phyloP scores from a whole-genome alignment of 2,797 vertebrate species.

The Macropus fuliginosus region DNA sequence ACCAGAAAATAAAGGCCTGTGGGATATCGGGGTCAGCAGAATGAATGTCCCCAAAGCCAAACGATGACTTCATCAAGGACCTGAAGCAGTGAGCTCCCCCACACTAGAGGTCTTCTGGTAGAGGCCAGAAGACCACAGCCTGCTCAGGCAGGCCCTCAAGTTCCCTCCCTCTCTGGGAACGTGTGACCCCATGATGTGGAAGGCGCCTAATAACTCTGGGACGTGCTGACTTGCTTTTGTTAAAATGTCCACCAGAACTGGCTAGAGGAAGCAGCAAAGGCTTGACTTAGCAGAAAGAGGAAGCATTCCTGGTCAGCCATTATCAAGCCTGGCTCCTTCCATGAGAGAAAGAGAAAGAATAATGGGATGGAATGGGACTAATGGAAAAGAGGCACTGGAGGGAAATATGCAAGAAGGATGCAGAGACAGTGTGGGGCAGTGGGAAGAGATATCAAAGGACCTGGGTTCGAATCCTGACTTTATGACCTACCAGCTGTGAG shows the following conservation, averaged over 20 bases:
- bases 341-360: neutral
- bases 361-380: neutral
- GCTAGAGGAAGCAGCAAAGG: neutral
- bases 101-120: neutral
- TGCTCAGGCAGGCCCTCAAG: too few relatives aligned
- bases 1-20: neutral
- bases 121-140: neutral
- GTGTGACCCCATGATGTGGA: neutral
- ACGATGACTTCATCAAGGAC: neutral
- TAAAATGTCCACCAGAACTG: neutral
- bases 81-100: neutral
- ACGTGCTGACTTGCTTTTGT: neutral
- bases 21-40: neutral
- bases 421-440: neutral
- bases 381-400: neutral
- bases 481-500: neutral
- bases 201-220: neutral
- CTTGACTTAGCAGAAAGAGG: neutral
- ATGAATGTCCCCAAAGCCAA: neutral
- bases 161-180: neutral
- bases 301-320: neutral
- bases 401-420: neutral
- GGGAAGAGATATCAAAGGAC: neutral
- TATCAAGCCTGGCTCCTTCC: neutral
- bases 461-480: neutral